Conservation (phyloP, 2,113 vertebrate genomes). For the Misgurnus mizolepis region DNA sequence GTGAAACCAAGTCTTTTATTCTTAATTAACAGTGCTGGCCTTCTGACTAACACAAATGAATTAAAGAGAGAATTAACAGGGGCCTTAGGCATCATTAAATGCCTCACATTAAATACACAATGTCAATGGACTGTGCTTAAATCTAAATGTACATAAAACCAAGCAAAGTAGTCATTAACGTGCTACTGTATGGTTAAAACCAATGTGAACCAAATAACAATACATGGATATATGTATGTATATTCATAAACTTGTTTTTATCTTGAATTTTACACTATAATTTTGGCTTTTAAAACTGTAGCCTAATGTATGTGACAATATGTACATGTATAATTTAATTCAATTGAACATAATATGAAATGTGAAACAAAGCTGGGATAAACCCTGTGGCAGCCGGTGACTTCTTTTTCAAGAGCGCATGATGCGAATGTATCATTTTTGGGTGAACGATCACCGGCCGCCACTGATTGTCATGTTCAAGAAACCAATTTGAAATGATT, state of each 20-base stretch:
- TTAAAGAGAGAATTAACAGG: not conserved
- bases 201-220: not conserved
- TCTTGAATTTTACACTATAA: not conserved
- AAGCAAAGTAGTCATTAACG: no score
- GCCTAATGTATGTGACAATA: not conserved
- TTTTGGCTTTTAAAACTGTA: not conserved
- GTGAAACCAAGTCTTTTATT: not conserved
- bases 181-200: no score
- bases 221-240: no score
- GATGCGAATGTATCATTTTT: no score
- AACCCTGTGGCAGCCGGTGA: no score
- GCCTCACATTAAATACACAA: not conserved
- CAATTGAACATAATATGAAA: no score
- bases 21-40: conserved; percentile 36
- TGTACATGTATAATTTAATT: no score
- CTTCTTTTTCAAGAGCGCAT: no score
- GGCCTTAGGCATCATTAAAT: conserved; percentile 33
- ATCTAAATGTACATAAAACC: conserved; percentile 17
- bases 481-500: no score
- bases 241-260: not conserved
- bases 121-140: conserved; percentile 22
- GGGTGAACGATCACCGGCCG: no score
- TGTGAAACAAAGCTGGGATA: no score
- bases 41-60: conserved; percentile 12
- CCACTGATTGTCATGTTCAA: no score